Conservation (phyloP, 30 jellyfish, hydroid and myxozoan species). For the Aurelia sp. region DNA sequence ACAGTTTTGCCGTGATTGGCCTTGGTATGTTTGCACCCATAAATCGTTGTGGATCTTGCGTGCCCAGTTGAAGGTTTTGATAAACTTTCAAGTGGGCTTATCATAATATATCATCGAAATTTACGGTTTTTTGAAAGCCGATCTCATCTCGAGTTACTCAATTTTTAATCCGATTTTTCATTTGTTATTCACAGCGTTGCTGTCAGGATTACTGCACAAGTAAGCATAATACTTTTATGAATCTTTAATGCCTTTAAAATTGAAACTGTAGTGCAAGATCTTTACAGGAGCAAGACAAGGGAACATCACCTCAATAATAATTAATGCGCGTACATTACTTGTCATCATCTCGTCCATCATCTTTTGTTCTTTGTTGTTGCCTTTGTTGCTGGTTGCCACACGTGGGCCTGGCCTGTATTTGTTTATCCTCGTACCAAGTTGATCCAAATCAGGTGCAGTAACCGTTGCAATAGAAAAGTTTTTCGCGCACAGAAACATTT, state of each 20-base stretch:
- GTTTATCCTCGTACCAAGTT: slow-evolving; percentile 24
- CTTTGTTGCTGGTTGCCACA: neutral
- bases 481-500: too few species aligned
- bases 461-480: too few species aligned
- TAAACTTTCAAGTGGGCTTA: neutral
- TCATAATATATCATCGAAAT: slow-evolving; percentile 21
- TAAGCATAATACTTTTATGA: neutral
- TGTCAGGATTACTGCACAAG: slow-evolving; percentile 60
- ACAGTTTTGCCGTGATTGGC: slow-evolving; percentile 5
- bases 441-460: too few species aligned
- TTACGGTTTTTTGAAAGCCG: neutral
- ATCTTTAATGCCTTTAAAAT: neutral
- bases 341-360: slow-evolving; percentile 58
- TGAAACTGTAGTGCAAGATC: too few species aligned
- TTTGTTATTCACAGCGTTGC: slow-evolving; percentile 33
- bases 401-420: slow-evolving; percentile 15
- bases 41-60: neutral
- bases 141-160: neutral
- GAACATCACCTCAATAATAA: too few species aligned
- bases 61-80: neutral
- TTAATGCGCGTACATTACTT: slow-evolving; percentile 6
- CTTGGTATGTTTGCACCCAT: slow-evolving; percentile 27
- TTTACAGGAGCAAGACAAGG: neutral
- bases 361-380: slow-evolving; percentile 18
- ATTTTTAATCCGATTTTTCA: slow-evolving; percentile 29